Evolutionary conservation across 2,888 invertebrate genomes (phyloP).

Genomic region (Drosophila kuntzei): DNA sequence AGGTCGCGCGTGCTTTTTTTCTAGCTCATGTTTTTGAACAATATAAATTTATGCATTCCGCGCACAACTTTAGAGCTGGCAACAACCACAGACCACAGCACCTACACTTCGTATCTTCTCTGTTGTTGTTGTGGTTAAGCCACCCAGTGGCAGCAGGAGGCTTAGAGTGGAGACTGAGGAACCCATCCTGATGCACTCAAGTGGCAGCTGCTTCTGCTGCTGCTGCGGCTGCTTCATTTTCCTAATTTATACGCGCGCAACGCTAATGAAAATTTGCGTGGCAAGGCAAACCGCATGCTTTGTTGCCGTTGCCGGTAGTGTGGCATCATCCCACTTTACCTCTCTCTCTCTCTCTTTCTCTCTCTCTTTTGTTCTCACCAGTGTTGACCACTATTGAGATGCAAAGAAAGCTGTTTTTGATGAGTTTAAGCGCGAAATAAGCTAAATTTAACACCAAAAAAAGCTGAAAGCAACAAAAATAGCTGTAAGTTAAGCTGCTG

Average conservation of each 20-base stretch:
- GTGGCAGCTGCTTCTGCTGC: constrained; percentile 49
- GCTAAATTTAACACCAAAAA: background rate
- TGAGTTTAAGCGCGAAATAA: background rate
- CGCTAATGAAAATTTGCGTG: constrained; percentile 81
- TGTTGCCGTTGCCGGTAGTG: constrained; percentile 29
- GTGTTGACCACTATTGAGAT: background rate
- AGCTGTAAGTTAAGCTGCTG: too few species aligned
- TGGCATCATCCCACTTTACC: background rate
- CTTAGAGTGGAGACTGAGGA: constrained; percentile 28
- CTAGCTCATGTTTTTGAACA: constrained; percentile 71
- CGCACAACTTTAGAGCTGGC: constrained; percentile 53
- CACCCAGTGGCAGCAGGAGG: constrained; percentile 10
- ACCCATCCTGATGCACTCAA: constrained; percentile 65
- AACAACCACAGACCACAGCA: constrained; percentile 64
- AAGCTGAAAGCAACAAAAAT: too few species aligned
- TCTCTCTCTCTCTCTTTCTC: constrained; percentile 20
- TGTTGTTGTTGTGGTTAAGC: constrained; percentile 58
- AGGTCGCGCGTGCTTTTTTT: constrained; percentile 78
- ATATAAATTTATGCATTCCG: constrained; percentile 74
- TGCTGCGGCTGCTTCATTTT: constrained; percentile 74
- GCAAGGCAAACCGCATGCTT: constrained; percentile 65
- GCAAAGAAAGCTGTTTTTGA: background rate
- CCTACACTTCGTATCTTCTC: constrained; percentile 47
- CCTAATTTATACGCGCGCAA: constrained; percentile 79
- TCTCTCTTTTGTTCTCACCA: constrained; percentile 46